Evolutionary conservation across 2,797 vertebrate genomes (phyloP).

Genomic region (Gephyroberyx darwinii): DNA sequence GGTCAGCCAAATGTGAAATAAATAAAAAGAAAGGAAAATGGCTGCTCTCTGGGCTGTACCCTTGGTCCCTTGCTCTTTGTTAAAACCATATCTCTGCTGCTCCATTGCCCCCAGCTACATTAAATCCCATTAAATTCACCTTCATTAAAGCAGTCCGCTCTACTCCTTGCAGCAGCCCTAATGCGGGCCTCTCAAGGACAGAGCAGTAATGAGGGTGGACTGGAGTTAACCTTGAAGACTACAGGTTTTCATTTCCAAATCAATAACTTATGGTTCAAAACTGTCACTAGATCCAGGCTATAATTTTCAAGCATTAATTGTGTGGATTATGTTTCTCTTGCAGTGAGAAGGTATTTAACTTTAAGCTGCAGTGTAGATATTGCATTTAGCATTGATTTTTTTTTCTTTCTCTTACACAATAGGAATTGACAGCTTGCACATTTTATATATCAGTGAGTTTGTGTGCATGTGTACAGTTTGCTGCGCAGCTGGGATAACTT

Average conservation of each 20-base stretch:
- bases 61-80: constrained; percentile 87
- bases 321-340: constrained; percentile 82
- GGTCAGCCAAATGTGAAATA: constrained; percentile 82
- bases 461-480: constrained; percentile 63
- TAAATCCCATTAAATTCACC: constrained; percentile 91
- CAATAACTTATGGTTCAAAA: constrained; percentile 88
- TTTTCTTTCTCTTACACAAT: constrained; percentile 39
- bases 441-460: constrained; percentile 71
- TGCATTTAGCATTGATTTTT: constrained; percentile 63
- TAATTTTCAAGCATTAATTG: constrained; percentile 87
- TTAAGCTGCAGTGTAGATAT: constrained; percentile 72
- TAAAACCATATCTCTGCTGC: constrained; percentile 88
- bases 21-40: constrained; percentile 86
- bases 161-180: constrained; percentile 78
- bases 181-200: constrained; percentile 86
- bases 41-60: constrained; percentile 82
- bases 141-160: constrained; percentile 88
- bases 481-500: constrained; percentile 68
- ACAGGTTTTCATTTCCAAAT: constrained; percentile 89
- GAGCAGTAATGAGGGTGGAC: constrained; percentile 86
- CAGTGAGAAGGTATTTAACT: constrained; percentile 80
- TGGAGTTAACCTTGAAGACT: constrained; percentile 87
- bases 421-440: constrained; percentile 73
- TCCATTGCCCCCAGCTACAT: constrained; percentile 88
- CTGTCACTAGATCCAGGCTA: constrained; percentile 82